Evolutionary conservation across 2,113 vertebrate genomes (phyloP).

Genomic region (Apteryx mantelli): DNA sequence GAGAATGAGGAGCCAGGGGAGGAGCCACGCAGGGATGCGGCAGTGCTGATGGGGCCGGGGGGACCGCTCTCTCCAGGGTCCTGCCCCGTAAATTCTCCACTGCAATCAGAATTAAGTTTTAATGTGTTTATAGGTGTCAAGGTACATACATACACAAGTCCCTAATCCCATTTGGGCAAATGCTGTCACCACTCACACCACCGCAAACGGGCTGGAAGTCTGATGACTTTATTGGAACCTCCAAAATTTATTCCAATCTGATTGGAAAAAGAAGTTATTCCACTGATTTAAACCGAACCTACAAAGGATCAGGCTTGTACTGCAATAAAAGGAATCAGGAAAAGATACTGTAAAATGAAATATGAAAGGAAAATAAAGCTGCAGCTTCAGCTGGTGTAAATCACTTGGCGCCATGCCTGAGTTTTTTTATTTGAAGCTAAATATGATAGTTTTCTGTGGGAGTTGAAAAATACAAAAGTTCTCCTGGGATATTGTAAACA

Average conservation of each 20-base stretch:
- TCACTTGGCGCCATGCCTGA: constrained; percentile 19
- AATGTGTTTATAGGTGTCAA: not conserved
- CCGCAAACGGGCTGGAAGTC: rapidly evolving
- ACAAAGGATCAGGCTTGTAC: rapidly evolving
- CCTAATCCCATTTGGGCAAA: not conserved
- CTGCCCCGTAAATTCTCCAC: not conserved
- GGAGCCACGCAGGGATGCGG: too few relatives aligned
- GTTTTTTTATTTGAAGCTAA: constrained; percentile 22
- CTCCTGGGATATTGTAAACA: constrained; percentile 65
- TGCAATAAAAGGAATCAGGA: not conserved
- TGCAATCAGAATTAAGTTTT: not conserved
- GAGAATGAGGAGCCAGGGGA: too few relatives aligned
- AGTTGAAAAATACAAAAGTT: constrained; percentile 42
- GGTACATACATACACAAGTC: too few relatives aligned
- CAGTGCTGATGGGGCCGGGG: too few relatives aligned
- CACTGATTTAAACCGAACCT: not conserved
- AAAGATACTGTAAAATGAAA: not conserved
- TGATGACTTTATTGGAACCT: not conserved
- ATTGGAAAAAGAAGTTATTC: not conserved
- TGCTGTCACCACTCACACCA: not conserved
- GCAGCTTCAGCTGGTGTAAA: not conserved
- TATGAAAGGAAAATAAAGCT: not conserved
- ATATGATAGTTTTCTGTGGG: constrained; percentile 22
- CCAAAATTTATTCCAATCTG: not conserved
- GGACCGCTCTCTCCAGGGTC: rapidly evolving